Conservation (phyloP, 2,113 vertebrate species). For the Parotia lawesii region DNA sequence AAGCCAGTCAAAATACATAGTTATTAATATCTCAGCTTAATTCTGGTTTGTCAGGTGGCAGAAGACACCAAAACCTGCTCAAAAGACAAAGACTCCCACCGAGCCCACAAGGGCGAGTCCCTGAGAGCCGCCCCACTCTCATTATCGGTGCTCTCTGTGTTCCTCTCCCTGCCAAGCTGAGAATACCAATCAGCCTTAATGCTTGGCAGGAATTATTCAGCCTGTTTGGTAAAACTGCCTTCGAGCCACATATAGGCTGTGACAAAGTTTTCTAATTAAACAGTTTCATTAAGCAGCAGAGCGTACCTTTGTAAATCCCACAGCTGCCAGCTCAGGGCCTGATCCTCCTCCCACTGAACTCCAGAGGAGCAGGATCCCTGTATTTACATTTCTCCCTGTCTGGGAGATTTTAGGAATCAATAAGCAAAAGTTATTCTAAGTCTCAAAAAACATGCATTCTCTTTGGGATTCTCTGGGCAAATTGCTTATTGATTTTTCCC, state of each 20-base stretch:
- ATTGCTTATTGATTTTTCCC: slow-evolving; percentile 57
- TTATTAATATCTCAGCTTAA: not conserved
- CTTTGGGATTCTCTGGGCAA: slow-evolving; percentile 47
- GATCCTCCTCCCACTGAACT: not conserved
- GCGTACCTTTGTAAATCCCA: not conserved
- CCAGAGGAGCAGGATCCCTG: not conserved
- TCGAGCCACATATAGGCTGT: not conserved
- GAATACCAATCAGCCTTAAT: slow-evolving; percentile 28
- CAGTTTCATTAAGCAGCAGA: slow-evolving; percentile 42
- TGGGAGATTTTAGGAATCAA: not conserved
- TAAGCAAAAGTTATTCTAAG: slow-evolving; percentile 47
- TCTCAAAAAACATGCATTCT: slow-evolving; percentile 26
- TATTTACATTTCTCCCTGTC: slow-evolving; percentile 12
- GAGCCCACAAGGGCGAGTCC: not conserved
- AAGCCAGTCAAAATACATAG: not conserved
- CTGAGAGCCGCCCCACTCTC: not conserved
- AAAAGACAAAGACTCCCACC: not conserved
- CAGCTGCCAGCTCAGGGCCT: not conserved
- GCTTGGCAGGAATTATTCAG: not conserved
- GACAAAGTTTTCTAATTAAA: slow-evolving; percentile 58
- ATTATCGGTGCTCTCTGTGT: not conserved
- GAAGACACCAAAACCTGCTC: not conserved
- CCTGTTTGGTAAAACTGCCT: slow-evolving; percentile 30
- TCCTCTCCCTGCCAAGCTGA: not conserved
- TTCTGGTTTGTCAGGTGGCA: not conserved